Evolutionary conservation across 2,797 vertebrate species (phyloP).

Genomic region (Streptopelia turtur): DNA sequence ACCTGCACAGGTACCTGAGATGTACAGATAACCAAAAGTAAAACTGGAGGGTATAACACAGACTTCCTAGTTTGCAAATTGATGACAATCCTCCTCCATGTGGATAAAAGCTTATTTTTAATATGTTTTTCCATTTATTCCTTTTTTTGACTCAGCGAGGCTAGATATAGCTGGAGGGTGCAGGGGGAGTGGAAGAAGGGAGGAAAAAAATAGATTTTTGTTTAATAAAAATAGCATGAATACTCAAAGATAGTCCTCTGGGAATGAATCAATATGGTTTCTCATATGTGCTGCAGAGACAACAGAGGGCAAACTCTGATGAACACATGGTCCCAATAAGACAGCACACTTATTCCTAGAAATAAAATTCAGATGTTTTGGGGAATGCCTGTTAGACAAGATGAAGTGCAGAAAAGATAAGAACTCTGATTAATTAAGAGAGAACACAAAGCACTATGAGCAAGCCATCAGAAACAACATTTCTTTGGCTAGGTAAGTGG

Average conservation of each 20-base stretch:
- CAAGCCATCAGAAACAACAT: background rate
- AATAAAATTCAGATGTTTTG: background rate
- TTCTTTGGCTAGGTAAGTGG: background rate
- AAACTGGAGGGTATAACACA: background rate
- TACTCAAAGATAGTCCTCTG: background rate
- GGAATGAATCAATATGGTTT: background rate
- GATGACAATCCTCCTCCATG: background rate
- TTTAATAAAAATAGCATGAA: background rate
- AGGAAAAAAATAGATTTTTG: background rate
- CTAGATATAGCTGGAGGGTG: background rate
- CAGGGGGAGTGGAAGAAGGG: background rate
- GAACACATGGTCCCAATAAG: slow-evolving; percentile 19
- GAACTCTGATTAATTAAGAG: slow-evolving; percentile 16
- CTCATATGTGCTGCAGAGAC: background rate
- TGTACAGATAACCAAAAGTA: background rate
- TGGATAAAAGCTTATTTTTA: background rate
- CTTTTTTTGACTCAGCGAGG: background rate
- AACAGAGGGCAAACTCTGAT: background rate
- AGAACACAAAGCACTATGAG: background rate
- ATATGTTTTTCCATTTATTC: background rate
- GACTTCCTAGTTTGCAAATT: background rate
- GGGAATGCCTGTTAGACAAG: background rate
- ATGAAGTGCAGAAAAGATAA: slow-evolving; percentile 18
- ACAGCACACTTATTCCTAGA: slow-evolving; percentile 15
- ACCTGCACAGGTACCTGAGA: background rate